phyloP scores from a whole-genome alignment of 2,113 vertebrate species.

The Sylvietta virens region DNA sequence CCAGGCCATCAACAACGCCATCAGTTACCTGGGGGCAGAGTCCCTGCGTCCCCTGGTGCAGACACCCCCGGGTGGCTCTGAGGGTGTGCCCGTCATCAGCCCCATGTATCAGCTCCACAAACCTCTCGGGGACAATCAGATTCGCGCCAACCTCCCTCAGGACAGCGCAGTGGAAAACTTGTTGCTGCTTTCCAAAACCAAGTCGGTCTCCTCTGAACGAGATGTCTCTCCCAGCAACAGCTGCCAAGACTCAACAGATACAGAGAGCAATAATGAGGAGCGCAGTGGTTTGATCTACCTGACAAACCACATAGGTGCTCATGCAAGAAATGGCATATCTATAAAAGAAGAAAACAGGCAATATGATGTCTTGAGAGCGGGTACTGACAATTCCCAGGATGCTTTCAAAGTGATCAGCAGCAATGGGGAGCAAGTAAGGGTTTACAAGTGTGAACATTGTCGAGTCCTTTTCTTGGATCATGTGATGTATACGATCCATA shows the following conservation, averaged over 20 bases:
- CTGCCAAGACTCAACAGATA: conserved; percentile 96
- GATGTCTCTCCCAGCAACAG: conserved; percentile 94
- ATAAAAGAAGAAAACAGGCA: conserved; percentile 90
- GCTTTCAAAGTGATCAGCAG: conserved; percentile 87
- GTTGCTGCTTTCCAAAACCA: conserved; percentile 93
- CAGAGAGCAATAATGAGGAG: conserved; percentile 95
- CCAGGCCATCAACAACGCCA: conserved; percentile 98
- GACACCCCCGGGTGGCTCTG: conserved; percentile 83
- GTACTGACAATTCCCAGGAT: conserved; percentile 80
- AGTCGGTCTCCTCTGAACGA: conserved; percentile 88
- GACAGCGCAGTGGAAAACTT: conserved; percentile 93
- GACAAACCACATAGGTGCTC: conserved; percentile 89
- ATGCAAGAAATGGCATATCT: conserved; percentile 84
- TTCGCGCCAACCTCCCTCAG: conserved; percentile 77
- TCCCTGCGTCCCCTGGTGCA: conserved; percentile 93
- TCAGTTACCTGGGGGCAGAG: conserved; percentile 95
- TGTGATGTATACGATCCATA: conserved; percentile 99
- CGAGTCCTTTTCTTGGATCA: conserved; percentile 96
- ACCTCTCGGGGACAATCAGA: conserved; percentile 66
- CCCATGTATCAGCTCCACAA: conserved; percentile 89
- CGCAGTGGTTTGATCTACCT: conserved; percentile 92
- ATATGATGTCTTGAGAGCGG: conserved; percentile 82
- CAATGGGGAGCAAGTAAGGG: conserved; percentile 87
- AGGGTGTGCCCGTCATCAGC: conserved; percentile 78
- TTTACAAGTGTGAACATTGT: conserved; percentile 93